These are phyloP conservation scores for Ectropis crepuscularia DNA, from an alignment of 2,888 invertebrate species.

Conservation along the genomic window DNA sequence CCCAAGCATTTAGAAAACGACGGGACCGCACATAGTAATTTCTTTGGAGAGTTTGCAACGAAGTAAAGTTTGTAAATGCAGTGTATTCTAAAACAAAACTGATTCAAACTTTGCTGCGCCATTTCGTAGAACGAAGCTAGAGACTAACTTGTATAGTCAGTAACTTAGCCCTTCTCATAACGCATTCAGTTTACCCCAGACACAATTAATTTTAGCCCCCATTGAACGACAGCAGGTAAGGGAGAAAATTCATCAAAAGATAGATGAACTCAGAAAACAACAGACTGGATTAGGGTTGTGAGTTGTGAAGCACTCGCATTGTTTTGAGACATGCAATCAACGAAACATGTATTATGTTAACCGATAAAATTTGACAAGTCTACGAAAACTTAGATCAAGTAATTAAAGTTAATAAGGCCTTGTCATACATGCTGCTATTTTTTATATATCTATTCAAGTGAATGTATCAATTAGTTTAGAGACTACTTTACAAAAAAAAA, in stretches of 20 bases:
- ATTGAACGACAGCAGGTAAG: conserved; percentile 11
- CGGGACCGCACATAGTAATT: background rate
- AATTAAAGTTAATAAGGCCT: no score
- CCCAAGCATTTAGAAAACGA: no score
- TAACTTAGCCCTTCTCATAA: conserved; percentile 9
- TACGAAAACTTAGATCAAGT: no score
- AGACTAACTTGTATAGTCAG: conserved; percentile 4
- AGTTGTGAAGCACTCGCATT: no score
- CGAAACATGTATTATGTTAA: no score
- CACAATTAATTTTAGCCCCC: conserved; percentile 11
- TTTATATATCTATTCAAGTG: no score
- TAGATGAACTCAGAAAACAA: conserved; percentile 3
- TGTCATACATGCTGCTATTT: no score
- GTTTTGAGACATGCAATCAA: no score
- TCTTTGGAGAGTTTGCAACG: conserved; percentile 2
- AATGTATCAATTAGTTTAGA: no score
- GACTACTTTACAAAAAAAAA: no score
- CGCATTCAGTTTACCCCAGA: conserved; percentile 13
- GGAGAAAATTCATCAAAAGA: conserved; percentile 6
- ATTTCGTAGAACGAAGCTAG: conserved; percentile 6
- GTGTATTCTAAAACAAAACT: conserved; percentile 9
- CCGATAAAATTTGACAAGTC: no score
- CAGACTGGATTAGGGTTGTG: background rate
- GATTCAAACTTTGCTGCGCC: conserved; percentile 5
- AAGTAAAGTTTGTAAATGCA: background rate